Evolutionary conservation across 1,140 invertebrate species (phyloP), one percentile per base, ranked within the genome.

Genomic region (Ips nitidus): DNA sequence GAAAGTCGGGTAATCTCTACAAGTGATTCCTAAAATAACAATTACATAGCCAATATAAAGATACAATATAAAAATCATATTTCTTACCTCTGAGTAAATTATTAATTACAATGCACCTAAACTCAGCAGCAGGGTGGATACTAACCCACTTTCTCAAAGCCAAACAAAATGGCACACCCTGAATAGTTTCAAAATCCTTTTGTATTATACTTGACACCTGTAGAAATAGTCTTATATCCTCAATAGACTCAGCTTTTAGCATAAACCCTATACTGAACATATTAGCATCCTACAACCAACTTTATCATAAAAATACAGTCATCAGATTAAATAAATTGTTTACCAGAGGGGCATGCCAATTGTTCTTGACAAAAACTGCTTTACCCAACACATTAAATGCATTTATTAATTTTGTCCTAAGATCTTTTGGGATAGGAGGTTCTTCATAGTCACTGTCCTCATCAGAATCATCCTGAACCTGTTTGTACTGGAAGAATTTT

Each of bases 1-100:
- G 69, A 71, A 80, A 6, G 76, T 76, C n/a, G 78, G 78, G 77
- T 77, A 80, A 71, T 80, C 78, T 60, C 78, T 74, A 5, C 77
- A 75, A 6, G 76, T 78, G 37, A 80, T 80, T 38, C 76, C 66
- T 68, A 41, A 41, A 59, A 41, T 39, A 43, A 43, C 0, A 22
- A 22, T 22, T 22, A 22, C 22, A 22, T 22, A 22, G 22, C 22
- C 22, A 22, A 22, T 22, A 22, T 22, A 22, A 22, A 22, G 22
- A 22, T 22, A 43, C 22, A 5, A 43, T 36, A 45, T 37, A 22
- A 6, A 62, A 36, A 36, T 36, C 50, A 36, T 62, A 22, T 37
- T 6, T 5, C n/a, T 62, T 68, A 56, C 69, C 77, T 65, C 76
- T 69, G 52, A 80, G 68, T n/a, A 77, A 69, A 61, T 78, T 76